Percentiles rank a stretch among this genome's conserved stretches.
These are phyloP conservation scores for Campoplex capitator DNA, from an alignment of 2,888 invertebrate genomes.

Conservation along the genomic window DNA sequence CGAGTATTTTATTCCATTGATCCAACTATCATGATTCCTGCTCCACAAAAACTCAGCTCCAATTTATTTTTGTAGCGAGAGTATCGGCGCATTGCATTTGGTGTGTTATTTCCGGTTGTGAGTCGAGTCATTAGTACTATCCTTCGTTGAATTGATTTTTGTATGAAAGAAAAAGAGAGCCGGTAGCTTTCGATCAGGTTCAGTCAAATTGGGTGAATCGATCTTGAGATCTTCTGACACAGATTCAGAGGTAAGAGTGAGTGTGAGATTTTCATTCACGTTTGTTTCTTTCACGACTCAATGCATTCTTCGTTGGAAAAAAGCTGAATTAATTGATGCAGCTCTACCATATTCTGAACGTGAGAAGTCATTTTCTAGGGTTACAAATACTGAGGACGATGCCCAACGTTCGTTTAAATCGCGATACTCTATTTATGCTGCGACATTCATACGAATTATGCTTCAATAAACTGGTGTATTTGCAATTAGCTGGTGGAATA, in stretches of 20 bases:
- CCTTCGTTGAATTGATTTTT: neutral
- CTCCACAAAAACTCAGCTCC: neutral
- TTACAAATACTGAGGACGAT: too few relatives aligned
- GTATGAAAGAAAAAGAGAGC: neutral
- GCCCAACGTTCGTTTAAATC: neutral
- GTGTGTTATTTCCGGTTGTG: neutral
- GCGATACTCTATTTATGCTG: neutral
- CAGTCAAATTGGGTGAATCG: neutral
- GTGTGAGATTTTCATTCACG: neutral
- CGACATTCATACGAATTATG: neutral
- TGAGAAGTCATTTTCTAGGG: neutral
- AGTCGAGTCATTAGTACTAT: neutral
- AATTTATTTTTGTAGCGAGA: neutral
- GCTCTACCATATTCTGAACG: neutral
- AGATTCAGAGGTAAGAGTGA: too few relatives aligned
- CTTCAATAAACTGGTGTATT: constrained; percentile 1
- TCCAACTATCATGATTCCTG: neutral
- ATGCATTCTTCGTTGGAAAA: neutral
- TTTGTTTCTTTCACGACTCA: neutral
- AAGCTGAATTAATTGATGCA: neutral
- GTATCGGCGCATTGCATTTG: neutral
- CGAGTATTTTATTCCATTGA: neutral
- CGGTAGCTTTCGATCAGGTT: neutral
- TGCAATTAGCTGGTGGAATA: neutral
- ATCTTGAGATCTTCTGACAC: neutral